These are phyloP conservation scores for Drosophila burlai DNA, from an alignment of 1,140 invertebrate genomes.

Conservation along the genomic window DNA sequence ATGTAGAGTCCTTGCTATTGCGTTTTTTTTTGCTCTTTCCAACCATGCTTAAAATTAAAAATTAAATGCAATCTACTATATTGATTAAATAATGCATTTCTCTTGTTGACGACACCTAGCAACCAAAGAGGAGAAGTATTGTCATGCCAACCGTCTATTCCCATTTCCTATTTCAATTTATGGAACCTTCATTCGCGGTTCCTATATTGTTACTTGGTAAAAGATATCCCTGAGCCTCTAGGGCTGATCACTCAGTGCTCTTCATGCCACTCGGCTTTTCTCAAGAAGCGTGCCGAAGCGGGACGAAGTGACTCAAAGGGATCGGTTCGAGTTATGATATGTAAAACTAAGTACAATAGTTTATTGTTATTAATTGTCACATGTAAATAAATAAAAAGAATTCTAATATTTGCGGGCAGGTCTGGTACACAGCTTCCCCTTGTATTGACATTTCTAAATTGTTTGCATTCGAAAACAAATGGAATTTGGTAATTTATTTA, in stretches of 20 bases:
- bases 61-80: neutral
- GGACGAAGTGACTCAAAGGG: neutral
- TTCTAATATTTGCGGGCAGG: neutral
- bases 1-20: constrained; percentile 86
- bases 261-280: neutral
- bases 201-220: neutral
- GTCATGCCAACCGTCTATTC: neutral
- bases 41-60: constrained; percentile 63
- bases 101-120: neutral
- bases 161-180: neutral
- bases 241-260: neutral
- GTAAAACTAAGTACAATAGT: neutral
- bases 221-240: neutral
- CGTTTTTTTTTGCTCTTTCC: constrained; percentile 86
- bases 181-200: neutral
- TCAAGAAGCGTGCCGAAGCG: neutral
- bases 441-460: neutral
- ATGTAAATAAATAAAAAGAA: neutral
- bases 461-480: neutral
- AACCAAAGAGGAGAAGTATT: constrained; percentile 11
- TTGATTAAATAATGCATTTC: constrained; percentile 29
- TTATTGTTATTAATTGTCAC: neutral
- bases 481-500: constrained; percentile 7
- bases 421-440: neutral
- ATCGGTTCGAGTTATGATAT: neutral